Evolutionary conservation across 2,888 invertebrate species (phyloP), one percentile per base, ranked within the genome.

Genomic region (Oegoconia quadripuncta): DNA sequence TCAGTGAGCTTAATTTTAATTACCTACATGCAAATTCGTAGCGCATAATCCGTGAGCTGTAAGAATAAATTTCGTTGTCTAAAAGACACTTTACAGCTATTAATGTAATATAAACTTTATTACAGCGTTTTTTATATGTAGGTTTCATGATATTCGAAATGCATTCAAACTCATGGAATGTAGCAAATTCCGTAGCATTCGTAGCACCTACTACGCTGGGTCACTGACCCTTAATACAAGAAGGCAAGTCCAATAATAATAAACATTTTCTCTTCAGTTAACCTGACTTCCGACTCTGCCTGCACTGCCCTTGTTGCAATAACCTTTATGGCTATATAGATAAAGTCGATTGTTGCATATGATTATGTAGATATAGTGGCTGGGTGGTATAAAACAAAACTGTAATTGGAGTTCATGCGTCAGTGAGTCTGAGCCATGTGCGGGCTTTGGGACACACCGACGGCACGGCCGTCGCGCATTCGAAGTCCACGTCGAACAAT

Each of bases 371-470:
- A 36, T 36, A 25, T 32, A 43, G n/a, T n/a, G n/a, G 44, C 46
- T 58, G 51, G 44, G 52, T 41, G 38, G 48, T 48, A 31, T 45
- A 44, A 44, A 52, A 59, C 55, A 55, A 44, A 52, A 57, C 40
- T 56, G 64, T 65, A 66, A 71, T 72, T 70, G 70, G 56, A 64
- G 52, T 66, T 63, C 57, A 53, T 66, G 69, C 62, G 52, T 59
- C 64, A 53, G 39, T 53, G 60, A 46, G 49, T 48, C 28, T 37
- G 50, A 49, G 58, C 51, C 52, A 49, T 50, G 55, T 55, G 55
- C 39, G 34, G n/a, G 35, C 39, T 14, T 44, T 38, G 31, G 32
- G 20, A 37, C 34, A 33, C 27, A 54, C 42, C 34, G 42, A 6
- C 11, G 15, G 8, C 33, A 30, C 28, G 42, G 37, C 45, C 52